Base-by-base conservation (phyloP, 2,888 invertebrate species). In the Junonia oenone region DNA sequence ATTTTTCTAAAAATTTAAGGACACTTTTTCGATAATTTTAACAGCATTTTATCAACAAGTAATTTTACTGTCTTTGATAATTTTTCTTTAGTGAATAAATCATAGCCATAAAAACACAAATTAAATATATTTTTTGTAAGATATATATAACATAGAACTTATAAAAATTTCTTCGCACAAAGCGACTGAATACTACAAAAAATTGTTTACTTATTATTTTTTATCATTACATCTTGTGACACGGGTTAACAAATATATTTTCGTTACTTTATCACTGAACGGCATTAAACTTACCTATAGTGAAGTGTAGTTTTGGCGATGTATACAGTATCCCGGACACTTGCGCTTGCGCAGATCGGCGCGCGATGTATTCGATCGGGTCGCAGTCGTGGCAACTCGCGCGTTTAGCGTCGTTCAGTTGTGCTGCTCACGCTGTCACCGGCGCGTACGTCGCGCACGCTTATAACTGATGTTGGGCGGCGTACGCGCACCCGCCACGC, bases 381-480 rank as follows among this genome's bases (percentile, higher is more conserved):
- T 61, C 63, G 65, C 67, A 68, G 66, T 60, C 67, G 68, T 64
- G 68, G 66, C 67, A 64, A 65, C 59, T 54, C 51, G 61, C 65
- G 61, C 65, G 65, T 66, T 55, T 66, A 67, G 73, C 72, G 70
- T 72, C 66, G 72, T 72, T 66, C 68, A 66, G 68, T 71, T 72
- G 75, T 76, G 73, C 72, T 69, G 72, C 67, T 69, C 70, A 69
- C 69, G 71, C 71, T 68, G 68, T 67, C 64, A 59, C 53, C 59
- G 55, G 55, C 61, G 58, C 68, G 73, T 66, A 73, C 75, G 72
- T 62, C 58, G 71, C 74, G 65, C 73, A 67, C 75, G 77, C 77
- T 81, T 86, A 81, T 81, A 70, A 64, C 63, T 62, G 59, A 50
- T 51, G 73, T 74, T 77, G 82, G 83, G 85, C 80, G 87, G 82